phyloP scores from a whole-genome alignment of 2,888 invertebrate species.

The Leucania comma region DNA sequence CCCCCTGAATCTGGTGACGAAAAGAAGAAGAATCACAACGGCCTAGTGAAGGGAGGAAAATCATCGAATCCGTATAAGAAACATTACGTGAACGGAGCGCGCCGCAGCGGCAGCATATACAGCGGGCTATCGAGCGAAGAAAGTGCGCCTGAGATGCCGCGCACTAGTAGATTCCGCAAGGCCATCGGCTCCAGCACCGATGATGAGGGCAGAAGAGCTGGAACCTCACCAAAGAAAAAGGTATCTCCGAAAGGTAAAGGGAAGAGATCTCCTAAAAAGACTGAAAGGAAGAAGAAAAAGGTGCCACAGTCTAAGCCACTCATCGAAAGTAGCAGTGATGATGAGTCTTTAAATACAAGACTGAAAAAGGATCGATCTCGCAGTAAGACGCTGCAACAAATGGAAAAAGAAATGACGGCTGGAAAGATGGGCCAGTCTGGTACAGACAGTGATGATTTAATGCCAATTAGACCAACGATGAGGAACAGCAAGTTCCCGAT shows the following conservation, averaged over 20 bases:
- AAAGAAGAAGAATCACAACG: conserved; percentile 93
- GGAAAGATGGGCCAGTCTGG: conserved; percentile 90
- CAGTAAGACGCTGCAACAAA: conserved; percentile 92
- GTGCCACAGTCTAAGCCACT: conserved; percentile 86
- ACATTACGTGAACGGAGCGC: conserved; percentile 94
- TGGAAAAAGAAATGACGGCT: conserved; percentile 94
- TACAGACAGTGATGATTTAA: conserved; percentile 95
- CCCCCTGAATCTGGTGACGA: conserved; percentile 91
- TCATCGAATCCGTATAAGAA: conserved; percentile 93
- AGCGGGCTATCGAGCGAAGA: conserved; percentile 91
- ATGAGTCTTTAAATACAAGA: conserved; percentile 85
- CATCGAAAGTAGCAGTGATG: conserved; percentile 92
- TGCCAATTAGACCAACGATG: conserved; percentile 91
- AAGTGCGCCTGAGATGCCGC: conserved; percentile 83
- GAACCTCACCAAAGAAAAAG: conserved; percentile 86
- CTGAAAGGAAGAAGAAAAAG: conserved; percentile 89
- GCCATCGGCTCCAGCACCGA: conserved; percentile 91
- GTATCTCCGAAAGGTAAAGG: conserved; percentile 85
- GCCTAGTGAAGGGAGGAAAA: conserved; percentile 90
- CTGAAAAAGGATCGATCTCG: conserved; percentile 83
- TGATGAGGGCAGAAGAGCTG: conserved; percentile 88
- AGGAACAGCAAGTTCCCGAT: conserved; percentile 91
- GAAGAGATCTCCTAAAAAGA: conserved; percentile 83
- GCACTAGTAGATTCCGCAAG: conserved; percentile 78
- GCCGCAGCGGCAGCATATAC: conserved; percentile 92